phyloP scores from a whole-genome alignment of 2,888 invertebrate genomes.

The Polylopha cassiicola region DNA sequence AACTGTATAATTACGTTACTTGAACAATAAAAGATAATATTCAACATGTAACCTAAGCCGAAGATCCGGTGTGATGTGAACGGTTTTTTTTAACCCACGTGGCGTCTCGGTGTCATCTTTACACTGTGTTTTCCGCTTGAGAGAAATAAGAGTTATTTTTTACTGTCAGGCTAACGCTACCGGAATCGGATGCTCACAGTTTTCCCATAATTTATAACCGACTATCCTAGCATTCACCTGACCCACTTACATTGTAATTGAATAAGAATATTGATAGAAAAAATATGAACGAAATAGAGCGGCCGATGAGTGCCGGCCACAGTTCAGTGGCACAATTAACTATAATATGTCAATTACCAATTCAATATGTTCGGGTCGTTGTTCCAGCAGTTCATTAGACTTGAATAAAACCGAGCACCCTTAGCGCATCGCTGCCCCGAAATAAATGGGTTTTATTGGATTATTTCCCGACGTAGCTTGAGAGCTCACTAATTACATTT shows the following conservation, averaged over 20 bases:
- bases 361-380: slow-evolving; percentile 1
- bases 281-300: background rate
- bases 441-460: slow-evolving; percentile 12
- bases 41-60: slow-evolving; percentile 8
- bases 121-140: slow-evolving; percentile 6
- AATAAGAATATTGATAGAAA: no score
- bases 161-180: slow-evolving; percentile 12
- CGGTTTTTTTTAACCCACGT: slow-evolving; percentile 4
- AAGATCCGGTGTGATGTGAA: slow-evolving; percentile 17
- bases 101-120: slow-evolving; percentile 2
- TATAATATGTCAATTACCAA: slow-evolving; percentile 6
- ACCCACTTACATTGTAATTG: no score
- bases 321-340: slow-evolving; percentile 9
- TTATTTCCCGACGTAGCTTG: slow-evolving; percentile 1
- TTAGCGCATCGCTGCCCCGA: slow-evolving; percentile 5
- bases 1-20: background rate
- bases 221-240: no score
- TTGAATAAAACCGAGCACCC: slow-evolving; percentile 14
- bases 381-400: slow-evolving; percentile 11
- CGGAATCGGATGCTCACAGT: slow-evolving; percentile 14
- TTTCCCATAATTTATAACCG: slow-evolving; percentile 15
- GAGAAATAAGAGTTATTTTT: slow-evolving; percentile 13
- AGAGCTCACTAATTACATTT: slow-evolving; percentile 11
- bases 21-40: slow-evolving; percentile 5
- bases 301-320: background rate